phyloP scores from a whole-genome alignment of 2,888 invertebrate genomes.

The Drosophila neotestacea region DNA sequence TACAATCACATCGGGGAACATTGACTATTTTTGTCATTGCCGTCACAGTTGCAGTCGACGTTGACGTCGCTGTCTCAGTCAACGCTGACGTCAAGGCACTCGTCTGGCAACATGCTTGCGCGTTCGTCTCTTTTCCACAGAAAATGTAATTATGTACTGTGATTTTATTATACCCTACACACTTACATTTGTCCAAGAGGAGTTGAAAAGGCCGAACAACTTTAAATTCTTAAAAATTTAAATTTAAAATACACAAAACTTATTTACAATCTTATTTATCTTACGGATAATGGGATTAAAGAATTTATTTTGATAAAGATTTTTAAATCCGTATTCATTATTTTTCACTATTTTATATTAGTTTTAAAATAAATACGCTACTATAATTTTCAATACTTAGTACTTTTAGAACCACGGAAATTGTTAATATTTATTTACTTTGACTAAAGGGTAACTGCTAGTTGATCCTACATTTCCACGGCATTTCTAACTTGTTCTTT shows the following conservation, averaged over 20 bases:
- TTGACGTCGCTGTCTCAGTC: constrained; percentile 2
- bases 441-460: not conserved
- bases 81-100: constrained; percentile 52
- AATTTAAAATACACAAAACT: too few relatives aligned
- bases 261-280: too few relatives aligned
- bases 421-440: not conserved
- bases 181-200: not conserved
- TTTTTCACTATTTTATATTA: too few relatives aligned
- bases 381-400: too few relatives aligned
- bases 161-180: constrained; percentile 57
- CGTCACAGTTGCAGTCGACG: constrained; percentile 11
- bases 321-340: too few relatives aligned
- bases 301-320: too few relatives aligned
- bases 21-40: constrained; percentile 68
- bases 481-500: constrained; percentile 21
- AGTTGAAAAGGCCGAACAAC: not conserved
- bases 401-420: too few relatives aligned
- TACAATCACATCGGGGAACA: constrained; percentile 44
- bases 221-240: too few relatives aligned
- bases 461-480: not conserved
- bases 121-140: constrained; percentile 66
- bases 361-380: too few relatives aligned
- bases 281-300: too few relatives aligned
- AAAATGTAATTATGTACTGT: constrained; percentile 64
- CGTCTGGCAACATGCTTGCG: constrained; percentile 66